Conservation (phyloP, 1,140 invertebrate species). For the Pseudachorutes palmiensis region DNA sequence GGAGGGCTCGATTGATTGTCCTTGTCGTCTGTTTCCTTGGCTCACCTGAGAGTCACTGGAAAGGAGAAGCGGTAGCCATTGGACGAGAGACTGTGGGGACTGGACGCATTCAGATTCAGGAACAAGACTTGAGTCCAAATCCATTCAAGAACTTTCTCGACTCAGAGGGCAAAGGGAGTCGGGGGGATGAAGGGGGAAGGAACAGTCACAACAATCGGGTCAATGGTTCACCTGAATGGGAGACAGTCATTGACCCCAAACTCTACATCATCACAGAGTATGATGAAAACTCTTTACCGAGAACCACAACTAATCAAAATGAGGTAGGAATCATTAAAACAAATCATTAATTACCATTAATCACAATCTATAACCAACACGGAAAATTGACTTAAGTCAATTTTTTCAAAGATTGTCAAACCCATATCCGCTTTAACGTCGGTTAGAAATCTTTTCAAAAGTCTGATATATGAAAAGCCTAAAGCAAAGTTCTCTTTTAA, state of each 20-base stretch:
- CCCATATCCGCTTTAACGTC: background rate
- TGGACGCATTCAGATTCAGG: background rate
- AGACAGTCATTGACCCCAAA: constrained; percentile 3
- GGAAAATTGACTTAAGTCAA: no score
- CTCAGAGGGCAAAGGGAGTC: background rate
- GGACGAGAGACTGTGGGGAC: background rate
- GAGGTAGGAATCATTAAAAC: background rate
- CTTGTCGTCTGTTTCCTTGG: background rate
- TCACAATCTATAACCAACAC: background rate
- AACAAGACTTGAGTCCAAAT: background rate
- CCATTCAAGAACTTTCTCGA: background rate
- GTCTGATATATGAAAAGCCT: no score
- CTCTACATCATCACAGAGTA: constrained; percentile 2
- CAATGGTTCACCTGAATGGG: background rate
- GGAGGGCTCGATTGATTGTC: background rate
- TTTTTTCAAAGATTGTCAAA: no score
- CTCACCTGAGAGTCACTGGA: background rate
- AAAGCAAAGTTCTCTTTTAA: no score
- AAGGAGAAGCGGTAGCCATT: background rate
- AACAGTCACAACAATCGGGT: background rate
- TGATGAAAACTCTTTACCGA: constrained; percentile 6
- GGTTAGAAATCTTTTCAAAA: background rate
- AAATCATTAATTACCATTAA: background rate
- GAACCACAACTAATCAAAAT: background rate
- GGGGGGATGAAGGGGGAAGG: background rate